Evolutionary conservation across 2,888 invertebrate species (phyloP), one percentile per base, ranked within the genome.

Genomic region (Neelides folsomi): DNA sequence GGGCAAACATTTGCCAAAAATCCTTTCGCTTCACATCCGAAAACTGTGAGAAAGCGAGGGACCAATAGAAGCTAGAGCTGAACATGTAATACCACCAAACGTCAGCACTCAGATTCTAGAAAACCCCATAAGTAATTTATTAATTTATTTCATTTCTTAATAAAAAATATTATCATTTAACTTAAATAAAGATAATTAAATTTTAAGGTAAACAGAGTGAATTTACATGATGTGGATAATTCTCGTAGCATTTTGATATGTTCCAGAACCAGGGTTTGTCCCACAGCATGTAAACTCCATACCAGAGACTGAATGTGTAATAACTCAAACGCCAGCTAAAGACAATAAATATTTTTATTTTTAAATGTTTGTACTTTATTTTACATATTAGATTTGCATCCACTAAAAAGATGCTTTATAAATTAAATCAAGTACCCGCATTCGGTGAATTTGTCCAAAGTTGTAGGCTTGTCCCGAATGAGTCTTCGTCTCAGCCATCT

Each of bases 81-180:
- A 90, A 76, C 83, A 94, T 92, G 75, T 95, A 97, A 72, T 95
- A 90, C 89, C 90, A 93, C 87, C 92, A 93, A 45, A 92, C 74
- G 67, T 87, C 89, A 59, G 69, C 73, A 16, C 49, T 49, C 7
- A 55, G 27, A 27, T 47, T 49, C 55, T 55, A 36, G 4, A 39
- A 52, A 45, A 6, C 19, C 16, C 12, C 13, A 43, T 35, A 16
- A 34, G 27, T 27, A 27, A 27, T 3, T 27, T 27, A 27, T 27
- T 27, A 5, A 5, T 27, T 5, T 5, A 27, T 27, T 27, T 27
- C 7, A 27, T 27, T 27, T 27, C 3, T 27, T 5, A 27, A 5
- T 27, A 3, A 27, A 3, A 27, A 27, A 27, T 27, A 27, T 7
- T 27, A 27, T 27, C 27, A 5, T 3, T 5, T 5, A 27, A 27